Evolutionary conservation across 1,140 invertebrate species (phyloP), one percentile per base, ranked within the genome.

Genomic region (Phortica variegata): DNA sequence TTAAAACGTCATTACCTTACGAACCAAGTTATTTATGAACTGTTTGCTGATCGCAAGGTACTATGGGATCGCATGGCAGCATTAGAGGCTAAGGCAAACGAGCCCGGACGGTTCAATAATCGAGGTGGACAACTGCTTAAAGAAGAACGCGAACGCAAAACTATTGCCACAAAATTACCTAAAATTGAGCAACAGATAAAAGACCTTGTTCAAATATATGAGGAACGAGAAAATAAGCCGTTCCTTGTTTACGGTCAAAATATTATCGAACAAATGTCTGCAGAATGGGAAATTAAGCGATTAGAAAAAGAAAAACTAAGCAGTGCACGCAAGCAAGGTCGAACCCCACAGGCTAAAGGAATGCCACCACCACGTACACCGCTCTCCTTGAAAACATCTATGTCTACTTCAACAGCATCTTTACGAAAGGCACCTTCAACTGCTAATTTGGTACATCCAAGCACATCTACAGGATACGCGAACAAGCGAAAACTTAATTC

Each of bases 141-240:
- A 19, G 91, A 94, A 70, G 91, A 94, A 75, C 91, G 87, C 57
- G 87, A 90, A 58, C 79, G 90, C 8, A 93, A 90, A 63, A 72
- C 77, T 3, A 81, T 85, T 12, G 77, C 84, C 2, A 83, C 80
- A 33, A 88, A 86, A 77, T 57, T 87, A 33, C 84, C 84, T 1
- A 86, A 87, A 76, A 82, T 88, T 18, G 84, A 87, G 71, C 77
- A 78, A 2, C 79, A 85, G 62, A 78, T 88, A 1, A 75, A 72
- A 1, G 73, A 80, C 1, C 46, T 83, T 26, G 79, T 75, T 6
- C 44, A 52, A n/a, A 55, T 82, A 3, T 87, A 83, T 60, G 79
- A 84, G 59, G 55, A 55, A 1, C 69, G 71, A 15, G 77, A 80
- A 31, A 79, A 80, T 1, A 74, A 68, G 2, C 49, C 57, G 0